phyloP scores from a whole-genome alignment of 2,888 invertebrate genomes.

The Drosophila melanocephala region DNA sequence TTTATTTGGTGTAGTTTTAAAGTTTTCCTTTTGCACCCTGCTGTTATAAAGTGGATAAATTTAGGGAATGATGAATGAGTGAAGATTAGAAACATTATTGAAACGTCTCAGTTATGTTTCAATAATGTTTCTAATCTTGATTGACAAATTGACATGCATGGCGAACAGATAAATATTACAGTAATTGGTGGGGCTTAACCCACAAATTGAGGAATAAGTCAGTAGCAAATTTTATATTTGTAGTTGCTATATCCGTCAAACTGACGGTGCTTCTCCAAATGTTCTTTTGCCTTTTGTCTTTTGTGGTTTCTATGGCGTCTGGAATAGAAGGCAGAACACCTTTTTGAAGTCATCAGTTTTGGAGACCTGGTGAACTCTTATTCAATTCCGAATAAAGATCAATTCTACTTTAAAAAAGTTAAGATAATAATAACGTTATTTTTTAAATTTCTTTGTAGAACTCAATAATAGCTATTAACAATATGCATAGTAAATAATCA shows the following conservation, averaged over 20 bases:
- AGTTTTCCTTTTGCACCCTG: constrained; percentile 16
- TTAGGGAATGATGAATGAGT: background rate
- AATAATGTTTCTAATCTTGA: background rate
- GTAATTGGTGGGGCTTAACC: background rate
- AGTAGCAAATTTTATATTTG: background rate
- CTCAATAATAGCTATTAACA: no score
- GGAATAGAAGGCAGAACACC: background rate
- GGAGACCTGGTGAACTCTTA: background rate
- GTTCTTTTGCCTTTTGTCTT: background rate
- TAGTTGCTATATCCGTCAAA: background rate
- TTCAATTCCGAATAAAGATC: background rate
- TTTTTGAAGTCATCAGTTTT: background rate
- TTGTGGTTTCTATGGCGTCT: background rate
- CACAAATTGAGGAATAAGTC: background rate
- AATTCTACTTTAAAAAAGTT: background rate
- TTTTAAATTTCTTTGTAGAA: background rate
- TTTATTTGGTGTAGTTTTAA: background rate
- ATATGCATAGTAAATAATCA: background rate
- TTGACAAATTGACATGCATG: background rate
- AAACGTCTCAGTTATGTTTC: background rate
- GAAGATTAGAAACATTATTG: background rate
- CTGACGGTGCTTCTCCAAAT: background rate
- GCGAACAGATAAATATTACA: background rate
- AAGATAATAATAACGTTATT: background rate
- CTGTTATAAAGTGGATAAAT: background rate